Evolutionary conservation across 1,140 invertebrate species (phyloP), one percentile per base, ranked within the genome.

Genomic region (Papilio glaucus): DNA sequence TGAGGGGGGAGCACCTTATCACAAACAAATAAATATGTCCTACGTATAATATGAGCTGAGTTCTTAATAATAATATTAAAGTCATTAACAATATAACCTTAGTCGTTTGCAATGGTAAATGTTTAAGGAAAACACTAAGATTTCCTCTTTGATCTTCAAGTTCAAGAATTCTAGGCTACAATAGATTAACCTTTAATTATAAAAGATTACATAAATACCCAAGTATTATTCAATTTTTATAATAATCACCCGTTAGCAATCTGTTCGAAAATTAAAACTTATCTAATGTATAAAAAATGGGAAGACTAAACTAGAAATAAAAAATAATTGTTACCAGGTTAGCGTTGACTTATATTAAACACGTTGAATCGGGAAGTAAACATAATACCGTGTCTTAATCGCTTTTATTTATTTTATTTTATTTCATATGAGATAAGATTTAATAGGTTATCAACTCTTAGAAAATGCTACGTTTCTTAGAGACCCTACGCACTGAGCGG

Each of bases 111-210:
- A 24, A 1, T 49, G 45, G 8, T 18, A 49, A 18, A 15, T 21
- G 49, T 57, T 57, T 24, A 57, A 57, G 49, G 49, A 57, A 57
- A 57, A 24, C 21, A 15, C 21, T 57, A 24, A 24, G 12, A 45
- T 15, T 15, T 24, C 49, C 8, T 26, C 21, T 57, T 24, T 57
- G 49, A 57, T 21, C 49, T 57, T 57, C 49, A 57, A 12, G 49
- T 57, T 57, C 49, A 57, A 57, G 49, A 21, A 57, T 57, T 4
- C 21, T 24, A 57, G 21, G 49, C 49, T 24, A 45, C n/a, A 57
- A 57, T 26, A 57, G 21, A 57, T 57, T 26, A 12, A 57, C 0
- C 9, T 57, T 57, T 57, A 57, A 57, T 57, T 24, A 26, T 57
- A 24, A 24, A 57, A 24, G 12, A 57, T 26, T 4, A 57, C 4